A percentile compares a stretch with the other conserved stretches of the same genome.
Conservation (phyloP, 1,140 invertebrate species). For the Drosophila nebulosa region DNA sequence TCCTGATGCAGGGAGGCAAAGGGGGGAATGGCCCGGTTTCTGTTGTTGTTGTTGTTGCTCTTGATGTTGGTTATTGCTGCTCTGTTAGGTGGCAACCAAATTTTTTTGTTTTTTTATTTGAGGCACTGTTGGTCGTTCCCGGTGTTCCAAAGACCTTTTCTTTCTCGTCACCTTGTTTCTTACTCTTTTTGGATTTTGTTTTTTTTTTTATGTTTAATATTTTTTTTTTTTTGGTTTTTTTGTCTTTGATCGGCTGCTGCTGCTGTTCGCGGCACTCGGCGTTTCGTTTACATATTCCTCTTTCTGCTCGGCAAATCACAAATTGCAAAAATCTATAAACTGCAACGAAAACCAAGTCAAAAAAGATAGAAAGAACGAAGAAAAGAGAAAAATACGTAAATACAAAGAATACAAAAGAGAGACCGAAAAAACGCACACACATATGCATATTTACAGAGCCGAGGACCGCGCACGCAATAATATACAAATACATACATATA, state of each 20-base stretch:
- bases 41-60: slow-evolving; percentile 28
- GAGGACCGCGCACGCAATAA: slow-evolving; percentile 33
- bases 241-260: slow-evolving; percentile 24
- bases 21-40: slow-evolving; percentile 14
- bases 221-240: slow-evolving; percentile 24
- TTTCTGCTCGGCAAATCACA: slow-evolving; percentile 56
- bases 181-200: slow-evolving; percentile 1
- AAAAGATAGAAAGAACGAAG: slow-evolving; percentile 27
- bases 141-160: not conserved
- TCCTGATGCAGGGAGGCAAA: slow-evolving; percentile 28
- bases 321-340: slow-evolving; percentile 80
- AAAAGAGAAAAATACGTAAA: slow-evolving; percentile 33
- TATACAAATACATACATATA: slow-evolving; percentile 36
- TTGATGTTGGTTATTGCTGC: slow-evolving; percentile 25
- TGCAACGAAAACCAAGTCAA: slow-evolving; percentile 62
- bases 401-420: slow-evolving; percentile 50
- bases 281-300: slow-evolving; percentile 77
- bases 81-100: slow-evolving; percentile 37
- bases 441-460: not conserved
- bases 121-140: slow-evolving; percentile 64
- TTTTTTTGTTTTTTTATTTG: slow-evolving; percentile 15
- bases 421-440: slow-evolving; percentile 48
- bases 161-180: not conserved
- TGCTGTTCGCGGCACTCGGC: slow-evolving; percentile 56
- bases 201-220: not conserved